Evolutionary conservation across 1,140 invertebrate genomes (phyloP).

Genomic region (Drosophila mauritiana): DNA sequence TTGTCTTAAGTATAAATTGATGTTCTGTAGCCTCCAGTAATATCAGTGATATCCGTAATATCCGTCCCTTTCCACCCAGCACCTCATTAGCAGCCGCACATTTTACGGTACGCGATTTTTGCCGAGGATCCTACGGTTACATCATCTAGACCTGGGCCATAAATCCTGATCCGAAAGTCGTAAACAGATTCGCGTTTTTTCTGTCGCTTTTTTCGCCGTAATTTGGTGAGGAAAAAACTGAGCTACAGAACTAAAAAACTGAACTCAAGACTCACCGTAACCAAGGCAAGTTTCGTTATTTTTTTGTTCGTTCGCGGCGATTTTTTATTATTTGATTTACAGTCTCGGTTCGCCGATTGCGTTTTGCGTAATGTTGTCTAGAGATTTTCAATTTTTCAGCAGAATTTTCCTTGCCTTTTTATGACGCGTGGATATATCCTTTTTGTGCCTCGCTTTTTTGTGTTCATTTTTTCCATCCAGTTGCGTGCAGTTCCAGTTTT

Average conservation of each 20-base stretch:
- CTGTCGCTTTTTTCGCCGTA: not conserved
- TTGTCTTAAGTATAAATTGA: too few relatives aligned
- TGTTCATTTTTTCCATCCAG: slow-evolving; percentile 63
- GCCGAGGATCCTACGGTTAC: slow-evolving; percentile 19
- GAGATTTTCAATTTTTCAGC: slow-evolving; percentile 15
- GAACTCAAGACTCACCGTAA: slow-evolving; percentile 48
- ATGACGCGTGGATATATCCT: slow-evolving; percentile 49
- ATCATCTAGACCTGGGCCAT: slow-evolving; percentile 19
- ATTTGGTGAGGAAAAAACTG: slow-evolving; percentile 18
- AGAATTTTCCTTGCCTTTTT: slow-evolving; percentile 28
- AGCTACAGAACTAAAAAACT: slow-evolving; percentile 57
- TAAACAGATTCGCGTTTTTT: slow-evolving; percentile 8
- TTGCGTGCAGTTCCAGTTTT: slow-evolving; percentile 77
- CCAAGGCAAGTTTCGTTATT: slow-evolving; percentile 44
- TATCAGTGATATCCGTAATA: not conserved
- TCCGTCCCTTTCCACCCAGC: not conserved
- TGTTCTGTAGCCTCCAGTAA: not conserved
- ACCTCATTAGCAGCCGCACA: slow-evolving; percentile 29
- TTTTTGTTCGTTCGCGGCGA: slow-evolving; percentile 30
- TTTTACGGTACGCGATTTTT: slow-evolving; percentile 14
- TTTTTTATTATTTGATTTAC: slow-evolving; percentile 45
- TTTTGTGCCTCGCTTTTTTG: slow-evolving; percentile 33
- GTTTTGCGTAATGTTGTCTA: slow-evolving; percentile 62
- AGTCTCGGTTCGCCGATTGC: slow-evolving; percentile 31
- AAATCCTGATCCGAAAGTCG: slow-evolving; percentile 10